These are phyloP conservation scores for Urocolius indicus DNA, from an alignment of 2,113 vertebrate genomes.

Conservation along the genomic window DNA sequence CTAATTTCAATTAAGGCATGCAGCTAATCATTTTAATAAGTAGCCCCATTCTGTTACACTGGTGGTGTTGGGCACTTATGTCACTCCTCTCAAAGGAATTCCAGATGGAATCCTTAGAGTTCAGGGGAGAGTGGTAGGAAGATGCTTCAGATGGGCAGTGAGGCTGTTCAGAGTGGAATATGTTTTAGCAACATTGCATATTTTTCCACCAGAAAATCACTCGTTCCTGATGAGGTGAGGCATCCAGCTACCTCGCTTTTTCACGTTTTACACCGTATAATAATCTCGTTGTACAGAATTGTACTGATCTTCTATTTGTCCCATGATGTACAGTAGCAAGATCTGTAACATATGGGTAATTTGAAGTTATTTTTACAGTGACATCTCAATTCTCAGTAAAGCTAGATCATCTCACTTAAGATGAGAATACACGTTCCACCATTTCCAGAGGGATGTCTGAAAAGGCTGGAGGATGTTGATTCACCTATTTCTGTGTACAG, in stretches of 20 bases:
- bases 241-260: neutral
- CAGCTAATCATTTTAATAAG: neutral
- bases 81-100: neutral
- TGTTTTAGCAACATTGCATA: neutral
- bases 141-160: neutral
- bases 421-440: neutral
- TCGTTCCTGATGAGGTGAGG: neutral
- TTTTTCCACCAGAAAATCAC: neutral
- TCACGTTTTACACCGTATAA: neutral
- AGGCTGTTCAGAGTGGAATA: neutral
- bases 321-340: neutral
- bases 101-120: neutral
- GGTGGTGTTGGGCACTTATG: neutral
- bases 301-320: neutral
- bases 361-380: neutral
- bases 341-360: neutral
- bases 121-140: neutral
- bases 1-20: neutral
- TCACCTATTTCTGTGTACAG: neutral
- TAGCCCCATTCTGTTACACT: neutral
- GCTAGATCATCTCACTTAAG: neutral
- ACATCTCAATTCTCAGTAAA: conserved; percentile 9
- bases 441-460: neutral
- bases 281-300: neutral
- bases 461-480: conserved; percentile 13